These are phyloP conservation scores for Oxystoma pomonae DNA, from an alignment of 2,888 invertebrate species.

Conservation along the genomic window DNA sequence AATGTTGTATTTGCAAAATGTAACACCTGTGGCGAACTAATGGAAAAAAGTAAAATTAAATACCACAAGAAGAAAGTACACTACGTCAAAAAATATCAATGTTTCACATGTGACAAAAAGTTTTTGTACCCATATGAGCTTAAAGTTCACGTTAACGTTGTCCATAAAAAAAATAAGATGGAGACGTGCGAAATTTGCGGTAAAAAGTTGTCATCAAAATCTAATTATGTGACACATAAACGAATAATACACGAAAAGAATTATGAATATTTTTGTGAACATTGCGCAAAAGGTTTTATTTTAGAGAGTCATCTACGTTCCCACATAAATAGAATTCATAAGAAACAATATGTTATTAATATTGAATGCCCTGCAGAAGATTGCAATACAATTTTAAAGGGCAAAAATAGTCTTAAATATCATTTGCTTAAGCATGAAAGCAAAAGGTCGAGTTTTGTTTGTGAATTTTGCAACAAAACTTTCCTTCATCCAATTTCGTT, in stretches of 20 bases:
- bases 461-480: background rate
- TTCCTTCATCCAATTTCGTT: background rate
- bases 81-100: background rate
- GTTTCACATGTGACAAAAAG: background rate
- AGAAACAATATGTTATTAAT: background rate
- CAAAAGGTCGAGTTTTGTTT: background rate
- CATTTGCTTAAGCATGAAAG: background rate
- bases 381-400: background rate
- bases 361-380: background rate
- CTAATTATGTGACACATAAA: background rate
- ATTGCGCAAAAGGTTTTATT: background rate
- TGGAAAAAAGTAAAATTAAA: background rate
- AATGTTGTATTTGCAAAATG: no score
- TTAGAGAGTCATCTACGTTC: background rate
- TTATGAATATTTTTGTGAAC: background rate
- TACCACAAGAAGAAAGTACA: background rate
- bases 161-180: background rate
- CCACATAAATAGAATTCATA: background rate
- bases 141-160: background rate
- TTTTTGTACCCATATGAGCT: background rate
- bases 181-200: background rate
- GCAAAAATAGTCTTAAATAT: background rate
- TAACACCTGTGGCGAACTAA: background rate
- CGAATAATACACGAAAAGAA: background rate
- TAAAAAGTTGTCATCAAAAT: no score